These are phyloP conservation scores for Alectoris magna DNA, from an alignment of 2,797 vertebrate genomes.

Conservation along the genomic window DNA sequence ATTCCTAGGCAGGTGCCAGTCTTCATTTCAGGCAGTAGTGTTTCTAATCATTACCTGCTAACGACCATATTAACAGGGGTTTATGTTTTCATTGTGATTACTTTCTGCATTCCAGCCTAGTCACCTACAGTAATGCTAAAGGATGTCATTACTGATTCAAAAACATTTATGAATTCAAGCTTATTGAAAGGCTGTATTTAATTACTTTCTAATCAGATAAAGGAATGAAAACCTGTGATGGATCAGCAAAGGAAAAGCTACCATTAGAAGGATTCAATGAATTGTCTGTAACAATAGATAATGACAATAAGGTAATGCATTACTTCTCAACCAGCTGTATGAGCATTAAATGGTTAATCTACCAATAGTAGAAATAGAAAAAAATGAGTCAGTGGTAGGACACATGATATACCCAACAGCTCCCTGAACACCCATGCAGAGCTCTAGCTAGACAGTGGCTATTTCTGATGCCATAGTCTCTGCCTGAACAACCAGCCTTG, in stretches of 20 bases:
- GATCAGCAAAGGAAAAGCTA: not conserved
- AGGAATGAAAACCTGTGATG: not conserved
- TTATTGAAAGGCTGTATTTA: constrained; percentile 9
- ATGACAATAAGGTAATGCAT: not conserved
- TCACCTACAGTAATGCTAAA: not conserved
- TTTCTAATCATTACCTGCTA: not conserved
- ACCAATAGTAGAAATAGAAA: not conserved
- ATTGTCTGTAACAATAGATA: not conserved
- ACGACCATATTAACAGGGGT: not conserved
- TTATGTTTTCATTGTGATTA: not conserved
- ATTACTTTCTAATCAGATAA: constrained; percentile 24
- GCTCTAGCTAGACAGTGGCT: not conserved
- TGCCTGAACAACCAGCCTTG: not conserved
- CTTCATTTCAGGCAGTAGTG: not conserved
- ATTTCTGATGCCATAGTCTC: not conserved
- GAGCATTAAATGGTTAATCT: not conserved
- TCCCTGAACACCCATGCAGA: not conserved
- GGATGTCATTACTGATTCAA: not conserved
- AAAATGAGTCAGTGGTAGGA: not conserved
- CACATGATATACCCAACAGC: not conserved
- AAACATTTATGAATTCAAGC: constrained; percentile 21
- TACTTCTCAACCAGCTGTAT: not conserved
- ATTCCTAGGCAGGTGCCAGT: not conserved
- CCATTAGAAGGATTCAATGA: not conserved
- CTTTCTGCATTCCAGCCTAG: not conserved